Evolutionary conservation across 2,797 vertebrate genomes (phyloP).

Genomic region (Eulemur mongoz): DNA sequence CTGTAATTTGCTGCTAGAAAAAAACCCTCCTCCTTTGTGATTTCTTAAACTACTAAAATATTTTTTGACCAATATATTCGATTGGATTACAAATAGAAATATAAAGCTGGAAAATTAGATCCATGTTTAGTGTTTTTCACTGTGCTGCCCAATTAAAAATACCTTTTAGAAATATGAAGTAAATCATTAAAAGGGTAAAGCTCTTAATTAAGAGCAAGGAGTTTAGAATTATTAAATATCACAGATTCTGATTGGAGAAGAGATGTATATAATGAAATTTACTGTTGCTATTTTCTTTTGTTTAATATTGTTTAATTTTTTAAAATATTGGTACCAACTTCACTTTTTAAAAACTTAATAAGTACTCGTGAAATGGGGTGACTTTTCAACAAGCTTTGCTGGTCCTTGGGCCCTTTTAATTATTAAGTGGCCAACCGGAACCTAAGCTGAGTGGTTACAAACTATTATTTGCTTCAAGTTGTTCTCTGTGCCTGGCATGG

Average conservation of each 20-base stretch:
- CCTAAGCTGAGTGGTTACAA: neutral
- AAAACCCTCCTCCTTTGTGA: neutral
- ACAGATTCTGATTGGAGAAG: neutral
- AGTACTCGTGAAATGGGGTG: neutral
- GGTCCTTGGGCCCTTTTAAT: neutral
- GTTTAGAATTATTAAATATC: neutral
- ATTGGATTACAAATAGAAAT: conserved; percentile 11
- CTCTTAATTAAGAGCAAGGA: neutral
- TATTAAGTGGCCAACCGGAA: neutral
- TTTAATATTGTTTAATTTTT: neutral
- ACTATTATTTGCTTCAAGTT: neutral
- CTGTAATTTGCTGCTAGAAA: neutral
- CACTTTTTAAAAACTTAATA: conserved; percentile 41
- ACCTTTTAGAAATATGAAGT: neutral
- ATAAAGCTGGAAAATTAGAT: neutral
- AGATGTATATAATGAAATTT: neutral
- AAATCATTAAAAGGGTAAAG: neutral
- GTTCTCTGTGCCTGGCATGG: neutral
- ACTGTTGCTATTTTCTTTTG: neutral
- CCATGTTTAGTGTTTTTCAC: neutral
- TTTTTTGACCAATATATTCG: neutral
- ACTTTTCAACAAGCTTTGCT: neutral
- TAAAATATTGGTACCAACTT: neutral
- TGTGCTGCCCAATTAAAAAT: neutral
- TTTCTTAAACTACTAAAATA: neutral